Base-by-base conservation (phyloP, 2,888 invertebrate species). In the Lochmaea capreae region DNA sequence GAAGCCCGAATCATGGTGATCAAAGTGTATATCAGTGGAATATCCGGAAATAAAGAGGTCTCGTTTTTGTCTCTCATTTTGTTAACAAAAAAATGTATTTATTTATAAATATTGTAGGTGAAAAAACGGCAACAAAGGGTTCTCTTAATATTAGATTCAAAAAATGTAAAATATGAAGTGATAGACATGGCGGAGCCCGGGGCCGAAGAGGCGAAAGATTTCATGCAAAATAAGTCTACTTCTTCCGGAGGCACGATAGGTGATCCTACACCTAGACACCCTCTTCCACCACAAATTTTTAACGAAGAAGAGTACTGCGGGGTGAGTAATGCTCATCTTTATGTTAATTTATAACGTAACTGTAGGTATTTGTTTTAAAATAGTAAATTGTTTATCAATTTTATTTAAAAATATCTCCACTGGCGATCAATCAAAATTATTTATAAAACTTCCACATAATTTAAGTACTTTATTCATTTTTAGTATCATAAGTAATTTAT, bases 101-200 rank as follows among this genome's bases (percentile, higher is more conserved):
- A 65, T 65, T 61, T 76, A 77, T 74, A 78, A 75, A 71, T 73
- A 73, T 80, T 79, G 18, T 74, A 98, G 98, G 96, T 98, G 79
- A 97, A 97, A 88, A 98, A 98, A 88, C 92, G 97, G 82, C 98
- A 98, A 87, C 97, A 97, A 86, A 92, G 97, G 79, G 96, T 98
- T 72, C 88, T 95, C 82, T 95, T 98, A 94, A 95, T 97, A 84
- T 89, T 99, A 83, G 97, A 97, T 85, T 95, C 97, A 81, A 95
- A 96, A 90, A 92, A 90, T 87, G 94, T 99, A 81, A 92, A 93
- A 82, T 97, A 97, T 87, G 94, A 96, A 86, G 90, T 93, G 76
- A 93, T 99, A 84, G 99, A 99, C 88, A 97, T 99, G 84, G 95
- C 98, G 66, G 97, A 97, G 87, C 97, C 98, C 18, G 96, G 95